These are phyloP conservation scores for Poliocrania exsul DNA, from an alignment of 2,797 vertebrate genomes.

Conservation along the genomic window DNA sequence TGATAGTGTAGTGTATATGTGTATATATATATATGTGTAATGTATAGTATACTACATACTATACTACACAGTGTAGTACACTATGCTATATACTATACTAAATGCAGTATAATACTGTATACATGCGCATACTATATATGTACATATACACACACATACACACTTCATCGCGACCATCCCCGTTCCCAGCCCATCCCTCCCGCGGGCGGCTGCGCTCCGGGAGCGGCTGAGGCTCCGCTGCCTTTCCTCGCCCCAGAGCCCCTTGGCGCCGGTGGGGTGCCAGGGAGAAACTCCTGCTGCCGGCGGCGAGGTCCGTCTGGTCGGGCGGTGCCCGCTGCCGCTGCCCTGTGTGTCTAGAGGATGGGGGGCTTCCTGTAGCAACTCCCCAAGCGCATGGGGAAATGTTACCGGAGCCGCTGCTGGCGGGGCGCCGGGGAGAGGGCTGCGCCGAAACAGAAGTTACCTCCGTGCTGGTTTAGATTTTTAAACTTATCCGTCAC, in stretches of 20 bases:
- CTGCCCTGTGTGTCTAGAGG: accelerated
- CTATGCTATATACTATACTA: not conserved
- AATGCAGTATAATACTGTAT: too few relatives aligned
- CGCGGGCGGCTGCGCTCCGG: not conserved
- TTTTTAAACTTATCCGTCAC: not conserved
- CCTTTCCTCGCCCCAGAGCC: accelerated
- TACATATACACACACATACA: not conserved
- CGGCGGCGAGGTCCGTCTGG: accelerated
- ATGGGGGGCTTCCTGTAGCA: accelerated
- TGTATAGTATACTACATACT: not conserved
- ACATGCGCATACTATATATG: too few relatives aligned
- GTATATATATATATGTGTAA: too few relatives aligned
- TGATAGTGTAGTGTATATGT: accelerated
- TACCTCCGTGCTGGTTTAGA: accelerated
- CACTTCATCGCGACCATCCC: too few relatives aligned
- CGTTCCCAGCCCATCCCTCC: not conserved
- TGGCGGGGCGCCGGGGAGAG: accelerated
- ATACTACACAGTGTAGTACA: not conserved
- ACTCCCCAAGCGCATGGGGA: not conserved
- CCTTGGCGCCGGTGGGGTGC: not conserved
- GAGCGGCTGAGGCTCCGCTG: not conserved
- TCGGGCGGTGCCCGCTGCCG: accelerated
- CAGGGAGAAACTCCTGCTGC: not conserved
- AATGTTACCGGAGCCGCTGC: accelerated
- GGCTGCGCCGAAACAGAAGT: not conserved